Base-by-base conservation (phyloP, 1,140 invertebrate species). In the Cotesia glomerata region DNA sequence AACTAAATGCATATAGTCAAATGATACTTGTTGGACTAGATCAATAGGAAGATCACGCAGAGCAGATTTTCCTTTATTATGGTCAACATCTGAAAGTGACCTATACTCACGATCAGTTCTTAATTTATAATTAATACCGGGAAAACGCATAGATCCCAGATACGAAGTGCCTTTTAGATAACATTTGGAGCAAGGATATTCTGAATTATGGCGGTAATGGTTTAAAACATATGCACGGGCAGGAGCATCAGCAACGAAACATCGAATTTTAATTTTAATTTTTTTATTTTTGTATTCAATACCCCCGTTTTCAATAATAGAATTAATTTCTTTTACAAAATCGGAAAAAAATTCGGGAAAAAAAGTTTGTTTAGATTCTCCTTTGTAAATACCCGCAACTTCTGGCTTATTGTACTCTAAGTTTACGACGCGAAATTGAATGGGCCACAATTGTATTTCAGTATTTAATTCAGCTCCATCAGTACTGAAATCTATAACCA, bases 1-100 rank as follows among this genome's bases (percentile, higher is more conserved):
- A 5, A 73, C 64, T 16, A 71, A 51, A 34, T 76, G 72, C 74
- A 77, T 76, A 45, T 76, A 77, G 11, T 76, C 72, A 45, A 78
- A 75, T 16, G 71, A 45, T 4, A 77, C 72, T 7, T 74, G 69
- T 8, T 45, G 49, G 1, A 77, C 74, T 61, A 74, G 34, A 56
- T 54, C 63, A 3, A 76, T 56, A 0, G 52, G 14, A 9, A 73
- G 8, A n/a, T n/a, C 8, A 16, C 14, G 32, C 9, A 73, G 2
- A 13, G 69, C 14, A 56, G 59, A 63, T 49, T 13, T 16, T 36
- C 66, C 69, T 68, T 65, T 73, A 18, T 71, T 54, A 64, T 78
- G 75, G 49, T 73, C 64, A 13, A 71, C 36, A 70, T 78, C 75
- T 9, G 51, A 9, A 26, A 69, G 18, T 63, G 36, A 66, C 1